Percentiles rank a stretch among this genome's conserved stretches.
Conservation (phyloP, 2,113 vertebrate species). For the Macroglossus sobrinus region DNA sequence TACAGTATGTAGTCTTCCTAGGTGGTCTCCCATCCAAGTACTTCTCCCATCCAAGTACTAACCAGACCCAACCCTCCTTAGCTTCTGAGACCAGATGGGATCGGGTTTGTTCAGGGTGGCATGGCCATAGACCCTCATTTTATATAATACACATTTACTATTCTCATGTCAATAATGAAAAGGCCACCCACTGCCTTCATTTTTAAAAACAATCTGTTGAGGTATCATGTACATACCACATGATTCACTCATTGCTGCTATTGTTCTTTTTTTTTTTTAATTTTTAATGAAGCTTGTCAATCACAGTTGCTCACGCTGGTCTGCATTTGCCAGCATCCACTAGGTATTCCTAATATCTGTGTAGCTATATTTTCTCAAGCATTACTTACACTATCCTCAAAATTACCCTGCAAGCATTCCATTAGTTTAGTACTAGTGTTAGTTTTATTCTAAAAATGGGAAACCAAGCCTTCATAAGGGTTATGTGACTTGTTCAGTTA, state of each 20-base stretch:
- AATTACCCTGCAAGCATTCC: neutral
- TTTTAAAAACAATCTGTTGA: neutral
- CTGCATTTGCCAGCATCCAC: fast-evolving
- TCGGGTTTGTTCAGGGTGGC: no score
- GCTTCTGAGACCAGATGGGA: no score
- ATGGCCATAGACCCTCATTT: neutral
- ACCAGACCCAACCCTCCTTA: no score
- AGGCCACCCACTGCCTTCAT: neutral
- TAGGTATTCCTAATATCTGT: neutral
- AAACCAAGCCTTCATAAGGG: neutral
- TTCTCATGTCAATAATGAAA: neutral
- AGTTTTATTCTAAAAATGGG: neutral
- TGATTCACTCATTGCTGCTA: neutral
- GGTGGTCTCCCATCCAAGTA: no score
- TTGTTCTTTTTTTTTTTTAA: neutral
- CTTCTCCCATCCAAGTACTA: no score
- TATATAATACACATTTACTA: neutral
- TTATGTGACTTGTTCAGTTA: neutral
- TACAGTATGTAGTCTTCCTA: no score
- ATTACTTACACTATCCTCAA: neutral
- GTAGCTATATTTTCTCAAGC: neutral
- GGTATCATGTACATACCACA: no score
- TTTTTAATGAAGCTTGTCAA: neutral
- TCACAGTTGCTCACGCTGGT: fast-evolving
- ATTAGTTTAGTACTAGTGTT: neutral